phyloP scores from a whole-genome alignment of 2,888 invertebrate species.

The Hanleya hanleyi region DNA sequence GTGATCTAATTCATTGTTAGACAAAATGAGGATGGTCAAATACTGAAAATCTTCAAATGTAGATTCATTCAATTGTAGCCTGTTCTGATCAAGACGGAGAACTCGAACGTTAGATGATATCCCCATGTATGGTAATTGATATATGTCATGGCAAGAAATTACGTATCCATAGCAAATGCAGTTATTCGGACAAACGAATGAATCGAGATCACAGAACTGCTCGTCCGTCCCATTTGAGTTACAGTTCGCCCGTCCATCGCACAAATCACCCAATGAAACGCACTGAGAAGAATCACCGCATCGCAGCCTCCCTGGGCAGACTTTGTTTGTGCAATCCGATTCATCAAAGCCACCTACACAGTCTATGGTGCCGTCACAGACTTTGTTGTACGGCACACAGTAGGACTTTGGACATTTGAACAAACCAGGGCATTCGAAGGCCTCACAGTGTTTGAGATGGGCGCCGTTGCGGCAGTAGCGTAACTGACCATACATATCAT shows the following conservation, averaged over 20 bases:
- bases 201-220: not conserved
- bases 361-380: not conserved
- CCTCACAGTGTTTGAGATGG: not conserved
- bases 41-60: not conserved
- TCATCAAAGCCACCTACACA: not conserved
- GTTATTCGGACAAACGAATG: not conserved
- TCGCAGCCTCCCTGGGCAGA: not conserved
- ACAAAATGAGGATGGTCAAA: not conserved
- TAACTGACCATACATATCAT: not conserved
- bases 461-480: not conserved
- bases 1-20: not conserved
- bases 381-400: not conserved
- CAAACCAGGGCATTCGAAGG: not conserved
- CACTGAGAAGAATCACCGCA: not conserved
- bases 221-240: not conserved
- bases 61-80: not conserved
- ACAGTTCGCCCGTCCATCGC: not conserved
- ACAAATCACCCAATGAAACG: not conserved
- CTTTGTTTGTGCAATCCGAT: not conserved
- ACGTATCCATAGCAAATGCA: not conserved
- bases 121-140: no score
- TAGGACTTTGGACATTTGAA: slow-evolving; percentile 9
- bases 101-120: not conserved
- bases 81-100: not conserved
- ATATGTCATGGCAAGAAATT: not conserved